phyloP scores from a whole-genome alignment of 2,797 vertebrate genomes.

The Poeciliopsis paucimaculata region DNA sequence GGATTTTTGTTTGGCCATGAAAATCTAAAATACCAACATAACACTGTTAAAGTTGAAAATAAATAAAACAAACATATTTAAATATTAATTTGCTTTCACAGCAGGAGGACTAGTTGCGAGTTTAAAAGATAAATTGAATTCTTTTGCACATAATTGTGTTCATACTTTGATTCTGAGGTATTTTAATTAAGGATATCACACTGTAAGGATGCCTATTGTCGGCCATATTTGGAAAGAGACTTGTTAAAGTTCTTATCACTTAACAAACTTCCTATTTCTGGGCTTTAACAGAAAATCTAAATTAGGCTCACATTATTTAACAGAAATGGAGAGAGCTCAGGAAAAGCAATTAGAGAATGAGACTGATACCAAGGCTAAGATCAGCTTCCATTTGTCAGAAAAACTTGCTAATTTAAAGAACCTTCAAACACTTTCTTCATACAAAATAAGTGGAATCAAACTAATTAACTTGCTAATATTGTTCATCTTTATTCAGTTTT shows the following conservation, averaged over 20 bases:
- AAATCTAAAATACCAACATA: neutral
- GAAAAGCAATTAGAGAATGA: slow-evolving; percentile 3
- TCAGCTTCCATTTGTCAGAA: neutral
- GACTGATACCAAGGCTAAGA: neutral
- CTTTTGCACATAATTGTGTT: neutral
- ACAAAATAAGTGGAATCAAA: neutral
- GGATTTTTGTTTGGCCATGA: neutral
- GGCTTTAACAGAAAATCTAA: neutral
- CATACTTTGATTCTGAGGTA: neutral
- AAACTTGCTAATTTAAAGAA: neutral
- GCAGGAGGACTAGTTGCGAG: neutral
- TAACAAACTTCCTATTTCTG: neutral
- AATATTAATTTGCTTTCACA: neutral
- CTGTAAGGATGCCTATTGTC: neutral
- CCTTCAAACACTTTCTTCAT: neutral
- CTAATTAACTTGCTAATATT: neutral
- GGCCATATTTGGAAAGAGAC: neutral
- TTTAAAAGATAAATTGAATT: neutral
- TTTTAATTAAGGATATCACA: neutral
- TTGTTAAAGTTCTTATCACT: slow-evolving; percentile 4
- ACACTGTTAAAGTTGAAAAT: neutral
- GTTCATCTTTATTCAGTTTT: neutral
- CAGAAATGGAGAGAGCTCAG: neutral
- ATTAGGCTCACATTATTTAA: neutral
- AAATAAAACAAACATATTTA: neutral